These are phyloP conservation scores for Leptosomus discolor DNA, from an alignment of 2,113 vertebrate species.

Conservation along the genomic window DNA sequence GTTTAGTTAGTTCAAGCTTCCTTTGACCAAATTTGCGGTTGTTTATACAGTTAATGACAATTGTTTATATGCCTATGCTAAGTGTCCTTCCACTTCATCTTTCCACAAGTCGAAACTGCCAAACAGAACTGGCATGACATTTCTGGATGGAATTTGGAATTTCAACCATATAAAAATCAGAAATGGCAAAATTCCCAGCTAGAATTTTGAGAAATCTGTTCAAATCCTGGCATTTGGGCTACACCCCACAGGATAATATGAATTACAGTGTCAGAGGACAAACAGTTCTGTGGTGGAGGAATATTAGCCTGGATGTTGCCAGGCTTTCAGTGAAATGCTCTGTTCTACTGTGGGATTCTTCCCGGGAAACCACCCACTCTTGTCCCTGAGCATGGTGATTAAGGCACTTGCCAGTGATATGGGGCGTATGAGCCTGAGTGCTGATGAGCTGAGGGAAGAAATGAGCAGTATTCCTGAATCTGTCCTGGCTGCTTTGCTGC, in stretches of 20 bases:
- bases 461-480: background rate
- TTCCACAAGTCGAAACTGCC: background rate
- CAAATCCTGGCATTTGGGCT: background rate
- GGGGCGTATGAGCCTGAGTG: background rate
- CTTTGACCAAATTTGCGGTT: background rate
- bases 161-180: background rate
- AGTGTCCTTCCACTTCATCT: background rate
- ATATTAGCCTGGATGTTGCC: background rate
- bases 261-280: background rate
- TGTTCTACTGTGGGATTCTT: background rate
- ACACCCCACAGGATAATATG: background rate
- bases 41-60: background rate
- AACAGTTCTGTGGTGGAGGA: background rate
- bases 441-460: background rate
- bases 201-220: background rate
- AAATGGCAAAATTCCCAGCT: constrained; percentile 5
- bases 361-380: constrained; percentile 36
- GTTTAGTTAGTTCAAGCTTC: background rate
- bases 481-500: background rate
- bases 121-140: background rate
- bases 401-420: background rate
- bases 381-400: background rate
- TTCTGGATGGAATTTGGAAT: background rate
- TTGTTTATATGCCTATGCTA: background rate
- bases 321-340: background rate